Evolutionary conservation across 1,140 invertebrate genomes (phyloP), one percentile per base, ranked within the genome.

Genomic region (Atopsyche davidsoni): DNA sequence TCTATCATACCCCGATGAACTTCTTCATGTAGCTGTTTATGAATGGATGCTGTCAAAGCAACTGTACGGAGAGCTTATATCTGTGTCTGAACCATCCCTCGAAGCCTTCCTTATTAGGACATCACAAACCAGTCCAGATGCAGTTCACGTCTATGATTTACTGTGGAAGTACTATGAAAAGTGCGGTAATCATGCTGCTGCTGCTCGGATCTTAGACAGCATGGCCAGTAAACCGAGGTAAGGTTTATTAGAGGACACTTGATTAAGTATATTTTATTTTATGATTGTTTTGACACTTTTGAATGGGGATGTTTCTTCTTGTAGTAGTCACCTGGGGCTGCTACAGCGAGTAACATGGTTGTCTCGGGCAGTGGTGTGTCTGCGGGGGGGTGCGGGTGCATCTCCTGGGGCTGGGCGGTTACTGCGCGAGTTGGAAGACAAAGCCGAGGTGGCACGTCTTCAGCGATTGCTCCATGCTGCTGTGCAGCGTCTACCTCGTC

Each of bases 141-240:
- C 79, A 51, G 67, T 85, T 1, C 76, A 79, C 41, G 77, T 89
- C 3, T 78, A 90, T 35, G 92, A 98, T 68, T 73, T 98, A 46
- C 70, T 98, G 11, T 98, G 95, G 95, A 93, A 93, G 66, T 95
- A 89, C 66, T 95, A 98, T 62, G 94, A 98, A 65, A 87, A 86
- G 61, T 89, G 85, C 62, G 85, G 86, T 22, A 91, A 97, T 65
- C 95, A 95, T 66, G 79, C 85, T 6, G 87, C 89, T 7, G 95
- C 95, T n/a, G 93, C 96, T 2, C 84, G 87, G 60, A 91, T 97
- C 46, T 73, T 98, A 0, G 82, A 90, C 50, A 85, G 85, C 55
- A 73, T 98, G 41, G 91, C 95, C 10, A 89, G 89, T 25, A 83
- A 83, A 64, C 80, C 82, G 31, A 81, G 83, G 84, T 90, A 72